Percentiles rank a stretch among this genome's conserved stretches.
These are phyloP conservation scores for Conopomorpha cramerella DNA, from an alignment of 1,140 invertebrate species.

Conservation along the genomic window DNA sequence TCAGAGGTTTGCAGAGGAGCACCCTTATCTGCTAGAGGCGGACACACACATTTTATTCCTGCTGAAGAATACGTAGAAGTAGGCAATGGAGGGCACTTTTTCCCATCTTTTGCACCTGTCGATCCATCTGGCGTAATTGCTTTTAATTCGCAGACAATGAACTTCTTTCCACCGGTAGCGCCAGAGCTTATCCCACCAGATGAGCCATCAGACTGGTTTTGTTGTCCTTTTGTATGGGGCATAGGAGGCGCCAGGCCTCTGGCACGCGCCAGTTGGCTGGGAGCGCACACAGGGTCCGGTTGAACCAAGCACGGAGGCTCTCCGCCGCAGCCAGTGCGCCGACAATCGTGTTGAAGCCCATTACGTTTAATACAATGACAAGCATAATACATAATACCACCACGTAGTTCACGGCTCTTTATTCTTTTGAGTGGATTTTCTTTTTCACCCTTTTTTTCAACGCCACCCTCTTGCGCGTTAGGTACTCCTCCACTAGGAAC, in stretches of 20 bases:
- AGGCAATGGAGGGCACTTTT: neutral
- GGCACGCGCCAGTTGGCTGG: conserved; percentile 54
- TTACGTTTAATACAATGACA: conserved; percentile 78
- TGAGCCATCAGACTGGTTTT: no score
- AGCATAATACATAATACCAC: conserved; percentile 67
- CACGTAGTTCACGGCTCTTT: conserved; percentile 71
- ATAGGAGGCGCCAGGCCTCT: conserved; percentile 25
- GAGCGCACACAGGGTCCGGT: conserved; percentile 69
- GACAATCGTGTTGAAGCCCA: conserved; percentile 75
- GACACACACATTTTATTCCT: conserved; percentile 40
- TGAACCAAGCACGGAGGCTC: conserved; percentile 68
- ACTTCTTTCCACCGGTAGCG: conserved; percentile 24
- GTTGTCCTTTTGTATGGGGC: neutral
- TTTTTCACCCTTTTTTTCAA: conserved; percentile 39
- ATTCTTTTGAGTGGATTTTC: conserved; percentile 44
- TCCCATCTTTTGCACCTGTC: neutral
- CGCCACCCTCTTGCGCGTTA: conserved; percentile 24
- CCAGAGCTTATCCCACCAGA: conserved; percentile 10
- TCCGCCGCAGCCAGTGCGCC: conserved; percentile 69
- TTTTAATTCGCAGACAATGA: conserved; percentile 47
- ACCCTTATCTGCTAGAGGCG: neutral
- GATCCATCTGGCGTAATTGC: conserved; percentile 21
- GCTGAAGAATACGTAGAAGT: no score
- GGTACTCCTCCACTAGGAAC: conserved; percentile 11
- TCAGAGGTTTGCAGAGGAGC: neutral